Percentiles rank a stretch among this genome's conserved stretches.
These are phyloP conservation scores for Octomys mimax DNA, from an alignment of 2,797 vertebrate species.

Conservation along the genomic window DNA sequence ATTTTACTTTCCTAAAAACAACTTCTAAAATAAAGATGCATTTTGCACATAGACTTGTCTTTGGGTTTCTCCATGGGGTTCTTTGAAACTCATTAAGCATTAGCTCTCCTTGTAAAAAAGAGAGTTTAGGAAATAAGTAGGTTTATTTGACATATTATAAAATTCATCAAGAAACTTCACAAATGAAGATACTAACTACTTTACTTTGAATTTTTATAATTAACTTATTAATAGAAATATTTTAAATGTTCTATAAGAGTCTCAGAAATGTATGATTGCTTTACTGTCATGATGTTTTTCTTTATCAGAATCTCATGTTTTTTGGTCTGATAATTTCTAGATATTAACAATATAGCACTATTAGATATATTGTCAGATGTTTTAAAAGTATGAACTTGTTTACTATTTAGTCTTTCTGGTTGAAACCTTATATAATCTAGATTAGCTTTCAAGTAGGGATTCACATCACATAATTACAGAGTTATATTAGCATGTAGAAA, in stretches of 20 bases:
- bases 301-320: neutral
- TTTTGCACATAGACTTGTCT: neutral
- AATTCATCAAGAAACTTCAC: neutral
- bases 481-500: neutral
- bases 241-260: neutral
- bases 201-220: neutral
- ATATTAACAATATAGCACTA: neutral
- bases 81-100: neutral
- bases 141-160: neutral
- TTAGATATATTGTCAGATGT: neutral
- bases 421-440: neutral
- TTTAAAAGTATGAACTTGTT: neutral
- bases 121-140: neutral
- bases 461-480: neutral
- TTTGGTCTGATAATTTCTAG: neutral
- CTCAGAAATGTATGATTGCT: neutral
- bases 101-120: neutral
- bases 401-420: neutral
- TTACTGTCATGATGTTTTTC: neutral
- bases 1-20: neutral
- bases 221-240: neutral
- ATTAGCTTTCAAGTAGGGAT: neutral
- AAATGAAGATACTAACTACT: neutral
- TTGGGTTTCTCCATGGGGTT: neutral
- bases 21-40: neutral